A percentile compares a stretch with the other conserved stretches of the same genome.
These are phyloP conservation scores for Hesperia comma DNA, from an alignment of 2,888 invertebrate genomes.

Conservation along the genomic window DNA sequence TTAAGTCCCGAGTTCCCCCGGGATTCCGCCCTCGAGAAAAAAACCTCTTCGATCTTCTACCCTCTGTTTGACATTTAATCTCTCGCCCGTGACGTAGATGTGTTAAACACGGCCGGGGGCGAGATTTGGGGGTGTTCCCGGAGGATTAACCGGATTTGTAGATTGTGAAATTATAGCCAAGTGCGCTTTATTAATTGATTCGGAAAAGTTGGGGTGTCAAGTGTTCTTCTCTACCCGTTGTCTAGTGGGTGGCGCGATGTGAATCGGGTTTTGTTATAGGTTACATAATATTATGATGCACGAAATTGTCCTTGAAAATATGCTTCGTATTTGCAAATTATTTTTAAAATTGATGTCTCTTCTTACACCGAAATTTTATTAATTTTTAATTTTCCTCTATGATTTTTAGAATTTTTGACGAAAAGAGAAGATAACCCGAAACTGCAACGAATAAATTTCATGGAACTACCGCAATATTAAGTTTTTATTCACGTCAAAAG, in stretches of 20 bases:
- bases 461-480: not conserved
- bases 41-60: conserved; percentile 59
- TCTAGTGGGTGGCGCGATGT: not conserved
- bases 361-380: too few species aligned
- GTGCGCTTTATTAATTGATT: conserved; percentile 39
- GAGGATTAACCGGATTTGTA: conserved; percentile 52
- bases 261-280: not conserved
- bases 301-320: too few species aligned
- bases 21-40: conserved; percentile 55
- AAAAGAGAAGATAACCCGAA: too few species aligned
- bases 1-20: conserved; percentile 46
- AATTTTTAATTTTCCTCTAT: too few species aligned
- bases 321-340: too few species aligned
- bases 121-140: conserved; percentile 56
- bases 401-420: too few species aligned
- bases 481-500: not conserved
- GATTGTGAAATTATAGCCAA: conserved; percentile 42
- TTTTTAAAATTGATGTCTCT: too few species aligned
- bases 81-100: conserved; percentile 66
- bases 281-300: too few species aligned
- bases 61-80: conserved; percentile 67
- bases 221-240: conserved; percentile 23
- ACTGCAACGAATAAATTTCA: not conserved
- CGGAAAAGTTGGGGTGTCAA: conserved; percentile 32
- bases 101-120: conserved; percentile 43